phyloP scores from a whole-genome alignment of 2,797 vertebrate genomes.

The Tinamus major region DNA sequence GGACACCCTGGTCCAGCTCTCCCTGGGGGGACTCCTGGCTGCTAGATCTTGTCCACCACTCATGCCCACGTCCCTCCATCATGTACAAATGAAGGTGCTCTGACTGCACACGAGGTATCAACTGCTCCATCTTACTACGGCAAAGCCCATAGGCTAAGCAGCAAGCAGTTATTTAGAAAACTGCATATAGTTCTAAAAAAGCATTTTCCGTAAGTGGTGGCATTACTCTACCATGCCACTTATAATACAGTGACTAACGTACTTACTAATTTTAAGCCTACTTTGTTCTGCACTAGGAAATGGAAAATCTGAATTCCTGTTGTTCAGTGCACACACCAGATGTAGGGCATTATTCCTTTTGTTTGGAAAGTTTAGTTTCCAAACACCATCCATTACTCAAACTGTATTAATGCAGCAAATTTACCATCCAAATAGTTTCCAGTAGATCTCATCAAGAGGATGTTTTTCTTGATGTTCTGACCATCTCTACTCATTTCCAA shows the following conservation, averaged over 20 bases:
- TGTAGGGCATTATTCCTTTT: background rate
- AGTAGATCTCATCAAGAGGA: constrained; percentile 4
- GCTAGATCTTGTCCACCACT: background rate
- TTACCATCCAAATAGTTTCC: constrained; percentile 41
- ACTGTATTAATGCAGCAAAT: background rate
- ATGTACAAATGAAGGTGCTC: background rate
- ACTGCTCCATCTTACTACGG: background rate
- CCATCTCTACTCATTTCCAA: background rate
- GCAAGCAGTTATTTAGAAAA: background rate
- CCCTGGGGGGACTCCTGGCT: background rate
- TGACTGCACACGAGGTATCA: background rate
- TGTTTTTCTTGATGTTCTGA: background rate
- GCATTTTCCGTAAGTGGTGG: background rate
- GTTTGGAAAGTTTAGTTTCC: background rate
- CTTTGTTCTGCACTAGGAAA: constrained; percentile 17
- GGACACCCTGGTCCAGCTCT: background rate
- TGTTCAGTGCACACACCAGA: background rate
- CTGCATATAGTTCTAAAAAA: background rate
- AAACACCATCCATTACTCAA: constrained; percentile 14
- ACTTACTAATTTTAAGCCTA: constrained; percentile 37
- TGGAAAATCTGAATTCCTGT: constrained; percentile 52
- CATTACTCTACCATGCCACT: background rate
- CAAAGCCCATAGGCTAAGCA: background rate
- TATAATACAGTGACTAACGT: background rate
- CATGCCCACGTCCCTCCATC: background rate